Conservation (phyloP, 2,797 vertebrate species). For the Podarcis lilfordi region DNA sequence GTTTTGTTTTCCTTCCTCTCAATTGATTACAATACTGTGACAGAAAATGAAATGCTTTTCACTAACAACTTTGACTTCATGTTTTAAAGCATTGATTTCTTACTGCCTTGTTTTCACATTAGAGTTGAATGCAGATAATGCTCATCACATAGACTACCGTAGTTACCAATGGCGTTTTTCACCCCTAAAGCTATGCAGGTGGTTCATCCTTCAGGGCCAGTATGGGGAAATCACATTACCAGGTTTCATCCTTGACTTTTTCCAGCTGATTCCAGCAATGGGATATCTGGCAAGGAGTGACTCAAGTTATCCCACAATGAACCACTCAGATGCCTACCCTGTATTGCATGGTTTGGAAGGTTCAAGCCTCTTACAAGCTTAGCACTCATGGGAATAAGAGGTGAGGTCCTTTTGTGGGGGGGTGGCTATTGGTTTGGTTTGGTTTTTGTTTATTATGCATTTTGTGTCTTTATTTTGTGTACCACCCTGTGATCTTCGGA, state of each 20-base stretch:
- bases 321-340: neutral
- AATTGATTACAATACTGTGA: slow-evolving; percentile 16
- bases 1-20: slow-evolving; percentile 51
- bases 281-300: neutral
- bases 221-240: neutral
- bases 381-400: no score
- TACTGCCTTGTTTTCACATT: neutral
- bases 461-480: no score
- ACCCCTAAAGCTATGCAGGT: neutral
- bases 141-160: neutral
- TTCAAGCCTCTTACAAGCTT: no score
- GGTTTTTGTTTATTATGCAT: no score
- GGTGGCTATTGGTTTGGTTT: no score
- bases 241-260: neutral
- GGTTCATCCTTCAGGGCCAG: neutral
- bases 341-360: no score
- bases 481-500: no score
- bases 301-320: neutral
- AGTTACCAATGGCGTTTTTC: neutral
- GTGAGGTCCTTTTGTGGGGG: no score
- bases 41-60: slow-evolving; percentile 47
- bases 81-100: slow-evolving; percentile 37
- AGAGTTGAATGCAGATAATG: neutral
- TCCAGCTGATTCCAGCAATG: neutral
- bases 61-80: slow-evolving; percentile 38